These are phyloP conservation scores for Podarcis siculus DNA, from an alignment of 2,797 vertebrate species.

Conservation along the genomic window DNA sequence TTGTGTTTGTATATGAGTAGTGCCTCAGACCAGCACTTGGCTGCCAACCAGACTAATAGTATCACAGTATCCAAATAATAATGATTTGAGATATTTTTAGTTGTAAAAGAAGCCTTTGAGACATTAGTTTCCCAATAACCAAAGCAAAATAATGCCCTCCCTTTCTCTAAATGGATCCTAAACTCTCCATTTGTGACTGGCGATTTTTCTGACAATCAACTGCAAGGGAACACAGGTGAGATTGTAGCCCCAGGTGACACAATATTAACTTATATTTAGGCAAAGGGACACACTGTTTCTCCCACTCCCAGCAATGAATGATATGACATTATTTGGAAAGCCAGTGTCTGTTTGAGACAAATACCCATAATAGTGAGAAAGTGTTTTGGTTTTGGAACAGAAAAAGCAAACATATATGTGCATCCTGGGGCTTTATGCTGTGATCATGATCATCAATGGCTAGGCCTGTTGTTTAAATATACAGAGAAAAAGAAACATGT, in stretches of 20 bases:
- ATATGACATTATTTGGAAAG: neutral
- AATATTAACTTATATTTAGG: neutral
- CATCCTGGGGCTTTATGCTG: neutral
- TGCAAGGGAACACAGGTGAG: accelerated
- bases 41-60: neutral
- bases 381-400: neutral
- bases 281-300: neutral
- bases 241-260: neutral
- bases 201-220: neutral
- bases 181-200: neutral
- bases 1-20: neutral
- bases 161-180: neutral
- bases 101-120: neutral
- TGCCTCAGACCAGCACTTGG: neutral
- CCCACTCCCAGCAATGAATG: too few relatives aligned
- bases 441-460: neutral
- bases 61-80: neutral
- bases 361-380: neutral
- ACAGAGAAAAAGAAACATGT: too few relatives aligned
- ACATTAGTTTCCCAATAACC: neutral
- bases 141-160: neutral
- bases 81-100: conserved; percentile 14
- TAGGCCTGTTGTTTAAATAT: neutral
- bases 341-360: neutral
- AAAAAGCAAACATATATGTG: neutral